Evolutionary conservation across 1,140 invertebrate genomes (phyloP).

Genomic region (Aricia agestis): DNA sequence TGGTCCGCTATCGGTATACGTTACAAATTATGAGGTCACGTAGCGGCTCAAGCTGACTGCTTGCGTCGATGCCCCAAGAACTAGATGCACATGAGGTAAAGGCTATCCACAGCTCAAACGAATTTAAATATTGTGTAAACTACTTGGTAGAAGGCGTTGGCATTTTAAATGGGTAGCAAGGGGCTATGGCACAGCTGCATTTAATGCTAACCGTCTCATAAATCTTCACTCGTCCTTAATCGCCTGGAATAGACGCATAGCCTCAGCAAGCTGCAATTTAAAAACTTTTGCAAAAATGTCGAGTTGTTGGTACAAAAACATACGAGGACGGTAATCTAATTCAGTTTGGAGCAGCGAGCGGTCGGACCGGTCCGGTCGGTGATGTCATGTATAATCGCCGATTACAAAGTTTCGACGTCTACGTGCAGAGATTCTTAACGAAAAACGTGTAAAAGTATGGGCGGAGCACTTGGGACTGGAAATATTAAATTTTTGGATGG

Average conservation of each 20-base stretch:
- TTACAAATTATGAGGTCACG: slow-evolving; percentile 2
- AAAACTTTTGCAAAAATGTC: background rate
- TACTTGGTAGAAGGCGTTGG: too few relatives aligned
- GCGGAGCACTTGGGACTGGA: background rate
- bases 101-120: too few relatives aligned
- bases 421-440: background rate
- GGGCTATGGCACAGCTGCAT: too few relatives aligned
- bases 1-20: background rate
- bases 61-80: background rate
- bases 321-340: background rate
- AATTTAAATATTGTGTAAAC: too few relatives aligned
- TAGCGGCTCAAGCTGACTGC: background rate
- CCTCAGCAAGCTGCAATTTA: background rate
- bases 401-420: slow-evolving; percentile 2
- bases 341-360: slow-evolving; percentile 3
- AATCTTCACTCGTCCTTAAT: too few relatives aligned
- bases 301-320: too few relatives aligned
- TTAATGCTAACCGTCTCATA: too few relatives aligned
- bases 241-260: background rate
- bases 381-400: slow-evolving; percentile 7
- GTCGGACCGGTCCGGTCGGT: slow-evolving; percentile 4
- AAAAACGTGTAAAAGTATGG: background rate
- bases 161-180: too few relatives aligned
- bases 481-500: background rate
- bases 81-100: background rate